Base-by-base conservation (phyloP, 2,113 vertebrate genomes). In the Aleadryas rufinucha region DNA sequence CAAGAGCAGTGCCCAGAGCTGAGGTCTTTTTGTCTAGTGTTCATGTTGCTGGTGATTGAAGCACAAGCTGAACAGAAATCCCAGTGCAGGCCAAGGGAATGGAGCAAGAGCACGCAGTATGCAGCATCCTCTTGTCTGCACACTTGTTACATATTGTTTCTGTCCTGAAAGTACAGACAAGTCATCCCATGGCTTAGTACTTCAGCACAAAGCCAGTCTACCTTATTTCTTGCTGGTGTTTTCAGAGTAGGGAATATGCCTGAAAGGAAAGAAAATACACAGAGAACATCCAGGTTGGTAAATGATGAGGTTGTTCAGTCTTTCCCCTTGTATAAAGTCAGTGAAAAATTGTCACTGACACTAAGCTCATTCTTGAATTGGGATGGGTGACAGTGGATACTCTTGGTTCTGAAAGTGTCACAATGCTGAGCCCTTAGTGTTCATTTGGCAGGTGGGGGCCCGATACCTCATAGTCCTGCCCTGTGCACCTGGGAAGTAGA, bases 61-160 rank as follows among this genome's bases (percentile, higher is more conserved):
- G 28, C 24, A 16, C 16, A 39, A 47, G 9, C 47, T 53, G 65
- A 64, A n/a, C 26, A 52, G 84, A 76, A 60, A 18, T 56, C 35
- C 22, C 26, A 44, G 27, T 44, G 31, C 37, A 28, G 54, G 50
- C 22, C 35, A 10, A 19, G 47, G 41, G 33, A 56, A 30, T 22
- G 11, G 24, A 49, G 30, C 1, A 1, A 5, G 20, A 85, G 7
- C 41, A 47, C 0, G 0, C 49, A 80, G 42, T 10, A 5, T 33
- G 9, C 16, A 66, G n/a, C 2, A 1, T 72, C 2, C 2, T 69
- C 31, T 44, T 81, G 17, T 68, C 59, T 91, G 39, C 17, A 31
- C 18, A 2, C 59, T 61, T 72, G 13, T 24, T 63, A 8, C 31
- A 5, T 47, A 5, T 44, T 0, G 0, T 11, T 70, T 75, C 44